Conservation (phyloP, 2,888 invertebrate species). For the Lasioglossum zephyrum region DNA sequence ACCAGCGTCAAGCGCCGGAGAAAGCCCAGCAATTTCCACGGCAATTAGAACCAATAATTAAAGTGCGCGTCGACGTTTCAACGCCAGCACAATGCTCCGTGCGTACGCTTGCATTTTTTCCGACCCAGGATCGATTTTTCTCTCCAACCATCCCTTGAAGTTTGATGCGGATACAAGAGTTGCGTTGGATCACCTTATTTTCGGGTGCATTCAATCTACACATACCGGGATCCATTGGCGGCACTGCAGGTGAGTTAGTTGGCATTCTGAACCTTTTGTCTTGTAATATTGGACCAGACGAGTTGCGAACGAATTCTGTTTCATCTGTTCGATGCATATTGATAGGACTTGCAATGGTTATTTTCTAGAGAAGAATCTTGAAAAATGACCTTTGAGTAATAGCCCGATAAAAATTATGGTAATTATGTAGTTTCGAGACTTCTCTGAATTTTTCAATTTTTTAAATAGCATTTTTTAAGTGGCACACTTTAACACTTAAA, state of each 20-base stretch:
- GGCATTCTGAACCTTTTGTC: neutral
- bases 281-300: neutral
- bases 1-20: slow-evolving; percentile 20
- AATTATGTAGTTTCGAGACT: neutral
- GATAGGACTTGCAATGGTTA: neutral
- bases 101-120: slow-evolving; percentile 38
- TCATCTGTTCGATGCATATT: no score
- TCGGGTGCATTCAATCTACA: neutral
- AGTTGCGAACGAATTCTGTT: no score
- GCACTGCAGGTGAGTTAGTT: neutral
- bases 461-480: no score
- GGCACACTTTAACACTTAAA: no score
- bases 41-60: slow-evolving; percentile 68
- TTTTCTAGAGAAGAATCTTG: neutral
- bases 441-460: no score
- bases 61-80: slow-evolving; percentile 53
- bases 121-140: neutral
- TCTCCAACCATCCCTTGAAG: neutral
- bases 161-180: neutral
- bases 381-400: no score
- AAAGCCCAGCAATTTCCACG: slow-evolving; percentile 57
- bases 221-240: neutral
- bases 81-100: slow-evolving; percentile 26
- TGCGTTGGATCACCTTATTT: neutral
- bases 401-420: neutral